These are phyloP conservation scores for Pipra filicauda DNA, from an alignment of 2,113 vertebrate genomes.

Conservation along the genomic window DNA sequence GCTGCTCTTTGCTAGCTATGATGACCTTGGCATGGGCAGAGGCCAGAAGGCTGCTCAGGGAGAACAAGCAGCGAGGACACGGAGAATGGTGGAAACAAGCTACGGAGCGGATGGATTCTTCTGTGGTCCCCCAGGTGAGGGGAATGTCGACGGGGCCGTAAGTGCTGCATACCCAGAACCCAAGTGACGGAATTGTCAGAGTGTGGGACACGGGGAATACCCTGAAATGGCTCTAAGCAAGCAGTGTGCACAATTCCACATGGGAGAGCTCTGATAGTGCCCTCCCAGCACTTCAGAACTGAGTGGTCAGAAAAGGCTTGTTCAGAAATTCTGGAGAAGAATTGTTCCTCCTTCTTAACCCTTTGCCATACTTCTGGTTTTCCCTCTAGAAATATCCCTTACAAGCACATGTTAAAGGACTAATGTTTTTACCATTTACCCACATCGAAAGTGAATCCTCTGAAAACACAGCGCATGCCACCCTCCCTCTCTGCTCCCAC, in stretches of 20 bases:
- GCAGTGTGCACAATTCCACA: neutral
- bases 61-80: constrained; percentile 63
- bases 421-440: neutral
- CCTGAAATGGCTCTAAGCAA: neutral
- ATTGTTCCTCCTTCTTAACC: neutral
- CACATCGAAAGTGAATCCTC: neutral
- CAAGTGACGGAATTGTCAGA: neutral
- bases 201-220: neutral
- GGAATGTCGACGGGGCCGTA: neutral
- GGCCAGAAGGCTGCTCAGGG: constrained; percentile 27
- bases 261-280: neutral
- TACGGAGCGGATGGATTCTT: constrained; percentile 84
- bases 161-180: neutral
- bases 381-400: neutral
- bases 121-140: constrained; percentile 87
- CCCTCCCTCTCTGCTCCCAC: neutral
- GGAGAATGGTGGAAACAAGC: constrained; percentile 87
- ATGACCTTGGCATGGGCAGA: constrained; percentile 42
- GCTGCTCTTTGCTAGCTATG: constrained; percentile 43
- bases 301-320: neutral
- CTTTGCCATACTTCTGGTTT: neutral
- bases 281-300: neutral
- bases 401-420: neutral
- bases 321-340: neutral
- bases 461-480: rapidly evolving